Evolutionary conservation across 2,888 invertebrate genomes (phyloP).

Genomic region (Tubulanus polymorphus): DNA sequence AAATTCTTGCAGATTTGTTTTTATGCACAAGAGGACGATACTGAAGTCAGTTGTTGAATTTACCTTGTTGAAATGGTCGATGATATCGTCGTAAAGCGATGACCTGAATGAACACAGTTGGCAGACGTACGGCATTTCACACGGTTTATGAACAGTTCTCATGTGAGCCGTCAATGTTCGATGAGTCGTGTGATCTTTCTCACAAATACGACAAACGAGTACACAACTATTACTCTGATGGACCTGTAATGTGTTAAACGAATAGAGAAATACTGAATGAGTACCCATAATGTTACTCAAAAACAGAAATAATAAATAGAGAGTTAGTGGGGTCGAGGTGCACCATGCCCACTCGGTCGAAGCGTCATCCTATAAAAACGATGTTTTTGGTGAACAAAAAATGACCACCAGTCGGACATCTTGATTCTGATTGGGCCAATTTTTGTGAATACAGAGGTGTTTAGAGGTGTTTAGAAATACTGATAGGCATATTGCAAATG

Average conservation of each 20-base stretch:
- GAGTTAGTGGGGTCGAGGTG: no score
- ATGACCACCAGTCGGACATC: no score
- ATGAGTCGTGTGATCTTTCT: constrained; percentile 60
- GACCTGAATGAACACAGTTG: constrained; percentile 75
- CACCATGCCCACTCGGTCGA: no score
- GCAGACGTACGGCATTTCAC: constrained; percentile 87
- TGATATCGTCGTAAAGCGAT: constrained; percentile 75
- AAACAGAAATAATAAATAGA: no score
- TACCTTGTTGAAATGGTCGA: constrained; percentile 73
- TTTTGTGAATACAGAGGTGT: no score
- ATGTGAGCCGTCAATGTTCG: constrained; percentile 36
- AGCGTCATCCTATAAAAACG: no score
- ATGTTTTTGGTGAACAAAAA: no score
- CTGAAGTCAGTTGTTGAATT: background rate
- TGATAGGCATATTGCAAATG: no score
- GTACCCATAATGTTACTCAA: no score
- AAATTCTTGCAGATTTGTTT: background rate
- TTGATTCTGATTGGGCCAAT: no score
- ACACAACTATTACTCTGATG: constrained; percentile 48
- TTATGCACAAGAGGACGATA: background rate
- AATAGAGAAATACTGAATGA: no score
- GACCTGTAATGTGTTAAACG: constrained; percentile 47
- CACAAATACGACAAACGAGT: constrained; percentile 60
- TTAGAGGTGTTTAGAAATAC: no score
- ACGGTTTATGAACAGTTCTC: constrained; percentile 63